These are phyloP conservation scores for Leptoteleia sp. DNA, from an alignment of 1,140 invertebrate species.

Conservation along the genomic window DNA sequence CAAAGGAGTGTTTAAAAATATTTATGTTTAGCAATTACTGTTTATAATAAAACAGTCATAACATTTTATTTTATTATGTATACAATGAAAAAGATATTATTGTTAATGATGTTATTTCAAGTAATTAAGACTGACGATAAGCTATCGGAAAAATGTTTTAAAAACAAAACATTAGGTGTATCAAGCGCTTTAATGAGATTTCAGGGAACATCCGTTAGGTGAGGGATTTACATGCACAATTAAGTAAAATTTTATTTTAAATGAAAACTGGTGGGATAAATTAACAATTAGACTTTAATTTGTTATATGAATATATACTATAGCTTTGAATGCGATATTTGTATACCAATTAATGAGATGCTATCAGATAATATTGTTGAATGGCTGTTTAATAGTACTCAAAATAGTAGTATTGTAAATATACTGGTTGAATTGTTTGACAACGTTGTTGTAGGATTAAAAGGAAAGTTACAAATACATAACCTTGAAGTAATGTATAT, in stretches of 20 bases:
- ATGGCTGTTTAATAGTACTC: slow-evolving; percentile 78
- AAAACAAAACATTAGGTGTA: not conserved
- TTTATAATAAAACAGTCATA: no score
- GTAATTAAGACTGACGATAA: not conserved
- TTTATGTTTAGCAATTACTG: no score
- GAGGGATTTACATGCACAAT: no score
- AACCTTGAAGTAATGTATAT: slow-evolving; percentile 74
- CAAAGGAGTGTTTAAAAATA: no score
- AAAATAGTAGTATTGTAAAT: slow-evolving; percentile 57
- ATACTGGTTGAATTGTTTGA: slow-evolving; percentile 73
- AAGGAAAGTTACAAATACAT: slow-evolving; percentile 79
- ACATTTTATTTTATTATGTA: slow-evolving; percentile 13
- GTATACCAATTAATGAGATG: slow-evolving; percentile 76
- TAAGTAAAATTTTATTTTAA: no score
- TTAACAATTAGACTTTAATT: no score
- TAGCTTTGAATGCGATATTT: slow-evolving; percentile 82
- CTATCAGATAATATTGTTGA: slow-evolving; percentile 72
- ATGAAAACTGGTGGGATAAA: no score
- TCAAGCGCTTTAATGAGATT: slow-evolving; percentile 23
- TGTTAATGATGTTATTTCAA: slow-evolving; percentile 1
- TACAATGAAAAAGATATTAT: slow-evolving; percentile 10
- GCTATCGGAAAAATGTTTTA: slow-evolving; percentile 14
- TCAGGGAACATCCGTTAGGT: slow-evolving; percentile 36
- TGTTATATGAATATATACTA: no score
- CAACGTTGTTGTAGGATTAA: slow-evolving; percentile 72